These are phyloP conservation scores for Bambusicola thoracicus DNA, from an alignment of 2,113 vertebrate species.

Conservation along the genomic window DNA sequence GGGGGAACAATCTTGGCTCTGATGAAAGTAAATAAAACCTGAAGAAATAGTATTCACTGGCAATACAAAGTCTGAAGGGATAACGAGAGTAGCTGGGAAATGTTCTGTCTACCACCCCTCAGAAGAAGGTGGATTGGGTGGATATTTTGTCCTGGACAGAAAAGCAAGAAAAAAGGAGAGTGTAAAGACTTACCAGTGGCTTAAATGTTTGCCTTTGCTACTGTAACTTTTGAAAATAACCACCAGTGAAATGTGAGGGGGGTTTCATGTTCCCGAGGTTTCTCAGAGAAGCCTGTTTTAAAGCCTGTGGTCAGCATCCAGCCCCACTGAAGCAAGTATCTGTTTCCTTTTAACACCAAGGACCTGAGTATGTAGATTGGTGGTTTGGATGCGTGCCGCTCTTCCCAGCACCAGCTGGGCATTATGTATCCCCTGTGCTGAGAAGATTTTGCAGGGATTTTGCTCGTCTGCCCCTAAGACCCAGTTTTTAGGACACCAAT, in stretches of 20 bases:
- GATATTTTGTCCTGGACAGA: not conserved
- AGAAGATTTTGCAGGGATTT: not conserved
- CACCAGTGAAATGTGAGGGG: not conserved
- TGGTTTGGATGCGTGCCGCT: not conserved
- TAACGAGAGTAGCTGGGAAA: not conserved
- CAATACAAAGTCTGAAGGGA: not conserved
- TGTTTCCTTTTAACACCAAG: accelerated
- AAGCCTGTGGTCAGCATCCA: accelerated
- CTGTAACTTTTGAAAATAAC: not conserved
- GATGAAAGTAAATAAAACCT: not conserved
- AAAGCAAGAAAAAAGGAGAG: not conserved
- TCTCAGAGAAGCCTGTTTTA: not conserved
- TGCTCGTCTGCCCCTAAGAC: not conserved
- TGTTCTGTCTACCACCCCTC: not conserved
- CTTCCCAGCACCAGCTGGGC: not conserved
- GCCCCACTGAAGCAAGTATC: accelerated
- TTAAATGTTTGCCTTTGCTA: not conserved
- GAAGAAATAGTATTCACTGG: not conserved
- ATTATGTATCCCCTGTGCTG: accelerated
- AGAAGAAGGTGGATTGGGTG: not conserved
- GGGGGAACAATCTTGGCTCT: not conserved
- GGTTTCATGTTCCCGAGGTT: not conserved
- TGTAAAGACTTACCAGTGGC: not conserved
- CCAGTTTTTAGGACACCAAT: not conserved
- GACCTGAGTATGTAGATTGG: not conserved